These are phyloP conservation scores for Tautogolabrus adspersus DNA, from an alignment of 2,113 vertebrate species.

Conservation along the genomic window DNA sequence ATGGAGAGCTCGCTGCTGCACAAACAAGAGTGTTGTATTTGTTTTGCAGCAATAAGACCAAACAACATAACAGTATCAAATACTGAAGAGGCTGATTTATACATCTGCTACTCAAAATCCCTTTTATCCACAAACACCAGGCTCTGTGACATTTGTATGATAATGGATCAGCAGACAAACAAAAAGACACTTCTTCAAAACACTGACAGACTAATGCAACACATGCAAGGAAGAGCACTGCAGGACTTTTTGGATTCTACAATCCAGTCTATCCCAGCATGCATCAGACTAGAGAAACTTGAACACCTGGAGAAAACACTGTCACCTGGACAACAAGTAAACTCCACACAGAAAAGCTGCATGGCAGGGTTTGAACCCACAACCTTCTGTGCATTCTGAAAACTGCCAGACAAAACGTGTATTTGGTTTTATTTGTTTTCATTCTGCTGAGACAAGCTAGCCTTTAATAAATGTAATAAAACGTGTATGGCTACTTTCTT, in stretches of 20 bases:
- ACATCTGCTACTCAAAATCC: neutral
- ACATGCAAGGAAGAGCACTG: neutral
- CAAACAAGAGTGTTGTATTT: slow-evolving; percentile 24
- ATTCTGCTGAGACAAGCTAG: neutral
- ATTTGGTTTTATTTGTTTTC: neutral
- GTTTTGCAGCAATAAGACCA: slow-evolving; percentile 13
- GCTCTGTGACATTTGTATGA: neutral
- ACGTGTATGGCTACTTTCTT: neutral
- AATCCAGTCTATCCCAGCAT: neutral
- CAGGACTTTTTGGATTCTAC: neutral
- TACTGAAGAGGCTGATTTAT: neutral
- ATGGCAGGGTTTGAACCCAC: no score
- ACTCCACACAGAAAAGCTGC: neutral
- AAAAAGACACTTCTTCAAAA: neutral
- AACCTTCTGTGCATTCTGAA: no score
- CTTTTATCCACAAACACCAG: neutral
- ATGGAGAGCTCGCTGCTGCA: neutral
- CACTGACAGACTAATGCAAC: neutral
- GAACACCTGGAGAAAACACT: neutral
- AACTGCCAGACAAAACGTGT: neutral
- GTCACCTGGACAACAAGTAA: neutral
- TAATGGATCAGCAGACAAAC: neutral
- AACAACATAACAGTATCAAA: slow-evolving; percentile 21
- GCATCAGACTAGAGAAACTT: neutral
- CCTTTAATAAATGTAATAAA: neutral